phyloP scores from a whole-genome alignment of 2,888 invertebrate genomes.

The Agrotis exclamationis region DNA sequence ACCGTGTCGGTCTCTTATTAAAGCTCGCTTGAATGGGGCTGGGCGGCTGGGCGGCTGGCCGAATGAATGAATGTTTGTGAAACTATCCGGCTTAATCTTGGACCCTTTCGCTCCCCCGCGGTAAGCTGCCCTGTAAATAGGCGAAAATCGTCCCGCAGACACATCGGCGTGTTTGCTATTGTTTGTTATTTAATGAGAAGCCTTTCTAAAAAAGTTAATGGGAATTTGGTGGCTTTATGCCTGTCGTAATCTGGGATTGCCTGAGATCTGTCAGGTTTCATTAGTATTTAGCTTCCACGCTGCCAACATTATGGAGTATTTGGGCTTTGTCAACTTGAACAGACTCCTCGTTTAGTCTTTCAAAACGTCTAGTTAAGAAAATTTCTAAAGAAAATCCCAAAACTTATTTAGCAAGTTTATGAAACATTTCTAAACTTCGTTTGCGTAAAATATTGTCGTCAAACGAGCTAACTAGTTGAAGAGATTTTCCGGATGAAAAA shows the following conservation, averaged over 20 bases:
- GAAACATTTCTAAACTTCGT: slow-evolving; percentile 47
- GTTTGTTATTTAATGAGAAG: slow-evolving; percentile 69
- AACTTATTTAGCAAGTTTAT: slow-evolving; percentile 48
- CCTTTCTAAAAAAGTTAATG: slow-evolving; percentile 69
- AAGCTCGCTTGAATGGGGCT: slow-evolving; percentile 75
- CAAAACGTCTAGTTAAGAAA: slow-evolving; percentile 32
- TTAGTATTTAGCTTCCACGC: slow-evolving; percentile 32
- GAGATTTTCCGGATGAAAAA: not conserved
- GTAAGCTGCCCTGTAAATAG: slow-evolving; percentile 74
- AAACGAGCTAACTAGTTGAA: slow-evolving; percentile 37
- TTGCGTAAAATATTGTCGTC: slow-evolving; percentile 32
- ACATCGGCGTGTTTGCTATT: slow-evolving; percentile 60
- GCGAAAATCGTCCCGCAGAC: slow-evolving; percentile 63
- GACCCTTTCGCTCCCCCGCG: slow-evolving; percentile 65
- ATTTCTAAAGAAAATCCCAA: slow-evolving; percentile 44
- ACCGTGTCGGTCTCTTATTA: slow-evolving; percentile 77
- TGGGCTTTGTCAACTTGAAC: slow-evolving; percentile 21
- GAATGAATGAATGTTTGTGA: slow-evolving; percentile 77
- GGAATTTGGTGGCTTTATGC: slow-evolving; percentile 61
- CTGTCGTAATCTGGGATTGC: slow-evolving; percentile 52
- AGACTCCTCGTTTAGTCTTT: slow-evolving; percentile 35
- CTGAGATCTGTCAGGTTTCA: slow-evolving; percentile 34
- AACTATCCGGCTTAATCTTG: slow-evolving; percentile 73
- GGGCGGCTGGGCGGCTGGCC: slow-evolving; percentile 53
- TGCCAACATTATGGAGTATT: slow-evolving; percentile 21